Evolutionary conservation across 1,140 invertebrate species (phyloP).

Genomic region (Micrasema minimum): DNA sequence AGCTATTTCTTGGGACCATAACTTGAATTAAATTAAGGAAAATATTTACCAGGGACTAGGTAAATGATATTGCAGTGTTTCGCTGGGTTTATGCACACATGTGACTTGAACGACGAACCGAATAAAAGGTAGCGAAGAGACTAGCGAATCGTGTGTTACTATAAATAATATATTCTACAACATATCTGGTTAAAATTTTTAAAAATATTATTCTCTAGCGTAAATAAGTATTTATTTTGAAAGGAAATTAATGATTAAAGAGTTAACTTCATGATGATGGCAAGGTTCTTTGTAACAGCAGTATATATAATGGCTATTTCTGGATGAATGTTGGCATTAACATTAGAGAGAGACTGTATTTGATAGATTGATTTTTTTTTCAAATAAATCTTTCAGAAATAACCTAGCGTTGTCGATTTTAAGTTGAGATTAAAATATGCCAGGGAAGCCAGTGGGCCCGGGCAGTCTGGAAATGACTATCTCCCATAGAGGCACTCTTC

Average conservation of each 20-base stretch:
- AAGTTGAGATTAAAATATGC: neutral
- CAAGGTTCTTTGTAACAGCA: neutral
- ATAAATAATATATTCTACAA: neutral
- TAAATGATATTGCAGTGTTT: slow-evolving; percentile 64
- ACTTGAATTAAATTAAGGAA: slow-evolving; percentile 68
- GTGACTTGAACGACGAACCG: neutral
- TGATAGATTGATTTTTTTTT: neutral
- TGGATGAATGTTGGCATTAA: neutral
- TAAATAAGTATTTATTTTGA: too few species aligned
- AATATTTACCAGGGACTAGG: slow-evolving; percentile 63
- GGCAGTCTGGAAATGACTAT: slow-evolving; percentile 27
- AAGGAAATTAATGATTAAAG: too few species aligned
- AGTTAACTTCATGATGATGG: too few species aligned
- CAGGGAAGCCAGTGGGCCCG: slow-evolving; percentile 2
- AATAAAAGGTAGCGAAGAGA: neutral
- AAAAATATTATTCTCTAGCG: neutral
- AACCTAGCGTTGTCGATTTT: neutral
- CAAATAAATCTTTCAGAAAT: neutral
- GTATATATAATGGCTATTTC: too few species aligned
- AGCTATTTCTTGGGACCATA: slow-evolving; percentile 53
- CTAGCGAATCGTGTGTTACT: neutral
- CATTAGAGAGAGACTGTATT: neutral
- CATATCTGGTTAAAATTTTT: neutral
- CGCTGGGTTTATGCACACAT: slow-evolving; percentile 58
- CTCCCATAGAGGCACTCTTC: slow-evolving; percentile 19